A percentile compares a stretch with the other conserved stretches of the same genome.
phyloP scores from a whole-genome alignment of 2,888 invertebrate genomes.

The Archips crataeganus region DNA sequence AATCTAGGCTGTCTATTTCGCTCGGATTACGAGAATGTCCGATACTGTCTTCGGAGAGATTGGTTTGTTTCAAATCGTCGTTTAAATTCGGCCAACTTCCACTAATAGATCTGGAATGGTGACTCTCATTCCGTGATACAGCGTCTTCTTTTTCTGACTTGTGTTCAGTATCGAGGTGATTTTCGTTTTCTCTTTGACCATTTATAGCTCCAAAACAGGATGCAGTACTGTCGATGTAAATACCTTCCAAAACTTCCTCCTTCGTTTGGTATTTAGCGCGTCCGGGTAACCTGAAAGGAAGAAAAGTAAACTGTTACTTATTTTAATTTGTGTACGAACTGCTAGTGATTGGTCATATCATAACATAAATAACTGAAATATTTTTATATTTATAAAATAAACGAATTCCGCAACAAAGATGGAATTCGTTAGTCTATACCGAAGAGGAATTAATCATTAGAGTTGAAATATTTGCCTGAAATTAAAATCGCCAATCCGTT shows the following conservation, averaged over 20 bases:
- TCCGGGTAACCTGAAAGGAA: slow-evolving; percentile 75
- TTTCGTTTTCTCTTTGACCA: slow-evolving; percentile 71
- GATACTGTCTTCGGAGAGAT: slow-evolving; percentile 80
- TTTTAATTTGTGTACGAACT: slow-evolving; percentile 4
- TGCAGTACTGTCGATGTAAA: slow-evolving; percentile 82
- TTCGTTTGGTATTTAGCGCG: slow-evolving; percentile 82
- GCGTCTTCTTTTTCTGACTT: slow-evolving; percentile 73
- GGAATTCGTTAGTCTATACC: no score
- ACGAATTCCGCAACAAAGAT: no score
- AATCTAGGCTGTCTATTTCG: slow-evolving; percentile 86
- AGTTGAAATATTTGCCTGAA: neutral
- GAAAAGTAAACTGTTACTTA: slow-evolving; percentile 35
- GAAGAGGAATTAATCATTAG: no score
- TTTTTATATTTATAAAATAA: no score
- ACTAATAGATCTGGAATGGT: slow-evolving; percentile 72
- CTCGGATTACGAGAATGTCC: slow-evolving; percentile 82
- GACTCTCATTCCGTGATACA: slow-evolving; percentile 69
- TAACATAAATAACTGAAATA: no score
- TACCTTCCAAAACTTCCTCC: slow-evolving; percentile 81
- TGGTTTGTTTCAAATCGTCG: slow-evolving; percentile 75
- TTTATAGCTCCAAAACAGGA: slow-evolving; percentile 83
- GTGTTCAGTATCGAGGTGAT: slow-evolving; percentile 56
- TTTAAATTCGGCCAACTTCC: slow-evolving; percentile 82
- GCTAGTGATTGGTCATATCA: neutral
- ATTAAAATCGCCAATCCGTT: neutral